Evolutionary conservation across 2,113 vertebrate species (phyloP).

Genomic region (Dromiciops gliroides): DNA sequence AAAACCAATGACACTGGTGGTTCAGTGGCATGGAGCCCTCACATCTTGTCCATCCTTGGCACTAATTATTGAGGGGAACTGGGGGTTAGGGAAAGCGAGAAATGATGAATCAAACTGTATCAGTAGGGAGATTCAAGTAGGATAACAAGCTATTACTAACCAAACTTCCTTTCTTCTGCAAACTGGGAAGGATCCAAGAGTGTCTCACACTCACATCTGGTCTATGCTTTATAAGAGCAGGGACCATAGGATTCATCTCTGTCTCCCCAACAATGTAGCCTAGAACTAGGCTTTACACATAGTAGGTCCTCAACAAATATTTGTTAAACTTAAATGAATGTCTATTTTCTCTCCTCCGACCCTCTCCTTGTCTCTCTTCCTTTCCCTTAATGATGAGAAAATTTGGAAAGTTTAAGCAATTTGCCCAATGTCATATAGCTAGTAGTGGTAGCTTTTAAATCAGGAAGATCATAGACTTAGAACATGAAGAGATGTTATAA

Average conservation of each 20-base stretch:
- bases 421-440: not conserved
- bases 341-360: not conserved
- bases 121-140: not conserved
- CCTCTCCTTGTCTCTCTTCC: not conserved
- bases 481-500: not conserved
- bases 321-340: not conserved
- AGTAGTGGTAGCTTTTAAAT: not conserved
- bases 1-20: not conserved
- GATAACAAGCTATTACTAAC: not conserved
- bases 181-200: not conserved
- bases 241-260: not conserved
- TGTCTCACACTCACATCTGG: not conserved
- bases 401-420: not conserved
- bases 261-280: not conserved
- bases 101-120: not conserved
- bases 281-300: not conserved
- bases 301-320: not conserved
- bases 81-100: not conserved
- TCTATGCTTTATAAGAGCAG: not conserved
- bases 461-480: not conserved
- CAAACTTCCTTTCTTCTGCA: not conserved
- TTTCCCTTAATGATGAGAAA: not conserved
- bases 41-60: not conserved
- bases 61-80: not conserved
- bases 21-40: not conserved